phyloP scores from a whole-genome alignment of 1,140 invertebrate genomes.

The Argopecten irradians region DNA sequence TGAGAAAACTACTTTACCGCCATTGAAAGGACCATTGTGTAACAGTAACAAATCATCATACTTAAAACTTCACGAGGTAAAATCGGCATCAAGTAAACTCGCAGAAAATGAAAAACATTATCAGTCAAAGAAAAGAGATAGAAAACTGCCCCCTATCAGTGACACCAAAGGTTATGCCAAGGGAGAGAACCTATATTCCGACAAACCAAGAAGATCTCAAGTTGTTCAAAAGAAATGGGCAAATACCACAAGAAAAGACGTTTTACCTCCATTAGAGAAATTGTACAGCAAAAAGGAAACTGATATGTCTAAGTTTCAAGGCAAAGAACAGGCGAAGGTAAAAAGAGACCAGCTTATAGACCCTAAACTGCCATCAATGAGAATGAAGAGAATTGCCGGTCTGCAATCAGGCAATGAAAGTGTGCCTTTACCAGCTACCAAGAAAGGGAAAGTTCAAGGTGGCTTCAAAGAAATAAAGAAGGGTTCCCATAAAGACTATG shows the following conservation, averaged over 20 bases:
- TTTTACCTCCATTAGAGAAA: neutral
- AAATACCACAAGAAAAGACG: neutral
- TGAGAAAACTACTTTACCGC: neutral
- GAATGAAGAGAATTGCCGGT: neutral
- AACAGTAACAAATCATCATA: neutral
- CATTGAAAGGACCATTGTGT: neutral
- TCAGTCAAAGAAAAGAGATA: neutral
- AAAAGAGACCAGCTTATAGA: neutral
- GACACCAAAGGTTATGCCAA: neutral
- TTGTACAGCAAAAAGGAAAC: neutral
- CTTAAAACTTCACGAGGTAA: neutral
- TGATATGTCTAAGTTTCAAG: neutral
- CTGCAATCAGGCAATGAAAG: neutral
- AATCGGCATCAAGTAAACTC: neutral
- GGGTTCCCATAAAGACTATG: neutral
- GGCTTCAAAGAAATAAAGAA: neutral
- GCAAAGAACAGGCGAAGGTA: neutral
- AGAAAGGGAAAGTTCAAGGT: neutral
- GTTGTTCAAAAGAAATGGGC: neutral
- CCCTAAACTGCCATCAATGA: neutral
- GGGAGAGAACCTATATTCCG: neutral
- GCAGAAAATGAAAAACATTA: neutral
- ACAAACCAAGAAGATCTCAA: neutral
- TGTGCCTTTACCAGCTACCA: neutral
- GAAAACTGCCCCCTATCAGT: neutral